Evolutionary conservation across 2,797 vertebrate species (phyloP), one percentile per base, ranked within the genome.

Genomic region (Poeciliopsis gracilis): DNA sequence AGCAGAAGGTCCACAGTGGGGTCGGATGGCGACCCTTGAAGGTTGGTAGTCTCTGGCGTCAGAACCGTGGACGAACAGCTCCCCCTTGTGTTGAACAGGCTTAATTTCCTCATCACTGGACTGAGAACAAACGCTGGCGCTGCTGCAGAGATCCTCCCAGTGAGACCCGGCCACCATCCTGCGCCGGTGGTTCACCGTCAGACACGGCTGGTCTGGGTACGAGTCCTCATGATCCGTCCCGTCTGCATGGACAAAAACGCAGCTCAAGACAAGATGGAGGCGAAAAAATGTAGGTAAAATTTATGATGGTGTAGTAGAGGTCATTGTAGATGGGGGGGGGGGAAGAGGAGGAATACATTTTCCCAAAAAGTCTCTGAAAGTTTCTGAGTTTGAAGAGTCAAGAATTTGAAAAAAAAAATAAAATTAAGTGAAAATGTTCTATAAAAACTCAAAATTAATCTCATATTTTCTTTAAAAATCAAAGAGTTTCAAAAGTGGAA

Each of bases 31-130:
- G 86, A 96, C 93, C 2, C 94, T 92, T 0, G 96, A 85, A 0
- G 96, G 90, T 43, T 94, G 82, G 72, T 95, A 96, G 8, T 97
- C 95, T 69, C 92, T 94, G 71, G 93, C 87, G 71, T 94, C 94
- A 9, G 92, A 90, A 20, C 91, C 67, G 0, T 33, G 41, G 4
- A 78, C 84, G 47, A 88, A 95, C 66, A 86, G 81, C 78, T 92
- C 95, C 73, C 76, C 90, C 77, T 93, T 73, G 38, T 91, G 94
- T 23, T 91, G 95, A 33, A 90, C 57, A 0, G 86, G 90, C 84
- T 96, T 96, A 87, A 93, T 78, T 43, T 96, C 96, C 0, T 97
- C 96, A 0, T 98, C 96, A 0, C 96, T 97, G 43, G 94, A 96
- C 87, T 96, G 95, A 7, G 97, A 97, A 82, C 95, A 96, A 49